phyloP scores from a whole-genome alignment of 2,888 invertebrate species.

The Lysandra coridon region DNA sequence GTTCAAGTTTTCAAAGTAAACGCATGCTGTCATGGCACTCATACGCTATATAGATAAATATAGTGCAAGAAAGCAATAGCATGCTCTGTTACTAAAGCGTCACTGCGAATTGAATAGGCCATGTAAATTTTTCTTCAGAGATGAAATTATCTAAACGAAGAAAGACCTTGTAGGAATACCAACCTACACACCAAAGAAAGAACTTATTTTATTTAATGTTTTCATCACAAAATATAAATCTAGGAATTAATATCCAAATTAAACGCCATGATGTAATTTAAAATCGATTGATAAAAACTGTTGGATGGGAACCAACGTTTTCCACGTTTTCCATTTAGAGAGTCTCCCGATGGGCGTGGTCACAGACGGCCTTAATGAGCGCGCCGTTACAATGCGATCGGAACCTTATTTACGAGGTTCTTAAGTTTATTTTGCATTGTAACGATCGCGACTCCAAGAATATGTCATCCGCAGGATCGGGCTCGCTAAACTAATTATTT shows the following conservation, averaged over 20 bases:
- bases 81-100: no score
- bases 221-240: neutral
- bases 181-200: no score
- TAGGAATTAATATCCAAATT: neutral
- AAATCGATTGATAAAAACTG: conserved; percentile 45
- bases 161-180: no score
- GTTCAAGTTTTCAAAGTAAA: no score
- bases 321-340: conserved; percentile 52
- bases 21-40: no score
- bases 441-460: neutral
- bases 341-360: conserved; percentile 52
- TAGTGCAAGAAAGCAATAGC: no score
- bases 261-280: conserved; percentile 33
- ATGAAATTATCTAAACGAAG: no score
- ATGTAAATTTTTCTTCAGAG: no score
- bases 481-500: conserved; percentile 20
- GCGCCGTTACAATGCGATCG: conserved; percentile 46
- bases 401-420: conserved; percentile 49
- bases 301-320: conserved; percentile 48
- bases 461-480: conserved; percentile 17
- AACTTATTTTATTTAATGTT: neutral
- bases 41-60: no score
- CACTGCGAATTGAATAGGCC: no score
- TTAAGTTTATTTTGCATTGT: conserved; percentile 40
- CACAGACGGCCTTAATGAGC: conserved; percentile 58